Base-by-base conservation (phyloP, 2,888 invertebrate species). In the Bruchidius siliquastri region DNA sequence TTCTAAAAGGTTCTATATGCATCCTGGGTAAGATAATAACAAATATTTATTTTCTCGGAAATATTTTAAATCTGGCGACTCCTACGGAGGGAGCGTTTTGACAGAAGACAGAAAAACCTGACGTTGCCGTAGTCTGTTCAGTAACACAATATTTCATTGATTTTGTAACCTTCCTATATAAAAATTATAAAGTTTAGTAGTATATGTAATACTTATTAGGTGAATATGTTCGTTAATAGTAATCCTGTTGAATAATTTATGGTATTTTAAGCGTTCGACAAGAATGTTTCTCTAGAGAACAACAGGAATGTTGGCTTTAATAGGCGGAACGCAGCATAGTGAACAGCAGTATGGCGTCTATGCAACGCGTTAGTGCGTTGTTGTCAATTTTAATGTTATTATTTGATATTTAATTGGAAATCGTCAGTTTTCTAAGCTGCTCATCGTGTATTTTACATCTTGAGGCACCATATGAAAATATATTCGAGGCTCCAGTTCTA, bases 361-460 rank as follows among this genome's bases (percentile, higher is more conserved):
- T 77, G 75, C 77, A 77, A 74, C 82, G 84, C 86, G 84, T 82
- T 87, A 76, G 77, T 82, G 85, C 87, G 84, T 83, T 87, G 87
- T 87, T 87, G 87, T 87, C 87, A 87, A 84, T 86, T 87, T 83
- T 87, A 85, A 82, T 82, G 82, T 81, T 79, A 79, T 79, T 81
- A 79, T 81, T 80, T 76, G 78, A 78, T 72, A 81, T 83, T 81
- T 76, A 49, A 49, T 49, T 49, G 49, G 49, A 49, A 13, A 13
- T 49, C 49, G 49, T 1, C 49, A 49, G 6, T 49, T 49, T 49
- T 49, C 18, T 18, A 18, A 13, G 49, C 49, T 49, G 49, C 18
- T 49, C 6, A 4, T 49, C 49, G 49, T 18, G 49, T 49, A 13
- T 49, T 49, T 1, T 49, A 49, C 10, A 49, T 49, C 1, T 49